These are phyloP conservation scores for Anarsia innoxiella DNA, from an alignment of 2,888 invertebrate species.

Conservation along the genomic window DNA sequence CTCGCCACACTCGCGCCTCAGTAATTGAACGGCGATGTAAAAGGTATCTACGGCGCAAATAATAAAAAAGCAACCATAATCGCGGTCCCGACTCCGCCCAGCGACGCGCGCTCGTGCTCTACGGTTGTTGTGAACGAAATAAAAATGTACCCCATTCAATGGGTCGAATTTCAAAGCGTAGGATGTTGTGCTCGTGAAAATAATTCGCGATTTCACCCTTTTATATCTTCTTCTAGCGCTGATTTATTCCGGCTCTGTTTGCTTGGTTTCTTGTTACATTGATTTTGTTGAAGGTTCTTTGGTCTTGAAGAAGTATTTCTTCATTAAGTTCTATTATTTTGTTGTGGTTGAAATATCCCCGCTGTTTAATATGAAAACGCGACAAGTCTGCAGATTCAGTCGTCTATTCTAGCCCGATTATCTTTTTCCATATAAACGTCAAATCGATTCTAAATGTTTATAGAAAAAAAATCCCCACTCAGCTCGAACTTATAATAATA, in stretches of 20 bases:
- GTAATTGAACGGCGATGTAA: slow-evolving; percentile 75
- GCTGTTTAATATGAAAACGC: no score
- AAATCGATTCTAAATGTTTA: background rate
- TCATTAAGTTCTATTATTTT: no score
- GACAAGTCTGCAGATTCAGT: no score
- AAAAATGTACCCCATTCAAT: slow-evolving; percentile 62
- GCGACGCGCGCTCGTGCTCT: slow-evolving; percentile 33
- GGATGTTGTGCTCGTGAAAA: slow-evolving; percentile 24
- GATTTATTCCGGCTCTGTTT: slow-evolving; percentile 5
- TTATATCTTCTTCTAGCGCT: slow-evolving; percentile 11
- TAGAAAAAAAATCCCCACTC: background rate
- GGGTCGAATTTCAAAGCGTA: slow-evolving; percentile 44
- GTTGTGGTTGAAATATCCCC: no score
- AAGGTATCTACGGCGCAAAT: slow-evolving; percentile 71
- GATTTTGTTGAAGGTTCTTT: no score
- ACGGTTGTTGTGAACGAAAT: slow-evolving; percentile 55
- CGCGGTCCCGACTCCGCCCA: slow-evolving; percentile 54
- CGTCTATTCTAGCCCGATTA: no score
- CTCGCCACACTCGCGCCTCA: slow-evolving; percentile 49
- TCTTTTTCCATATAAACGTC: background rate
- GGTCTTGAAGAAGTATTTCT: no score
- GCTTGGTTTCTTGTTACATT: no score
- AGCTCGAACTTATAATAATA: background rate
- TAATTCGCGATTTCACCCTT: slow-evolving; percentile 14
- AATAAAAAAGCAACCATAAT: slow-evolving; percentile 63